Percentiles rank a stretch among this genome's conserved stretches.
phyloP scores from a whole-genome alignment of 2,888 invertebrate genomes.

The Chouioia cunea region DNA sequence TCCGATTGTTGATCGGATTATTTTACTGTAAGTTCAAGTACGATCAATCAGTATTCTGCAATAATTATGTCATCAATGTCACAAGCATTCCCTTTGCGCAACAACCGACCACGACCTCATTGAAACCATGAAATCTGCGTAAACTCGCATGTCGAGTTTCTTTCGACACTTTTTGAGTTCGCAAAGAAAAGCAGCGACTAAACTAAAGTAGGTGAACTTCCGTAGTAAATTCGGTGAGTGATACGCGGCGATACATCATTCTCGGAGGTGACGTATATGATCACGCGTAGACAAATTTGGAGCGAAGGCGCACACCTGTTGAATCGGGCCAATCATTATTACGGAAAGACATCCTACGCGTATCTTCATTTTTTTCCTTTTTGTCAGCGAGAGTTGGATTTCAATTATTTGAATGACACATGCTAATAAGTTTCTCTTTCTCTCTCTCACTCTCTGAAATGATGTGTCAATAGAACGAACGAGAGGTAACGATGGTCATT shows the following conservation, averaged over 20 bases:
- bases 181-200: constrained; percentile 9
- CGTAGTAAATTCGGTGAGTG: constrained; percentile 4
- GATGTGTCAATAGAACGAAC: no score
- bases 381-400: background rate
- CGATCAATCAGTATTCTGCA: no score
- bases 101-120: background rate
- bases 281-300: constrained; percentile 27
- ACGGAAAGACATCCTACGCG: constrained; percentile 17
- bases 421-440: constrained; percentile 24
- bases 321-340: constrained; percentile 9
- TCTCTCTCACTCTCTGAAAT: no score
- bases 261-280: constrained; percentile 5
- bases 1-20: no score
- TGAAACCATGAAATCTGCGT: background rate
- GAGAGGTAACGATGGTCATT: no score
- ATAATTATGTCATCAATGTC: no score
- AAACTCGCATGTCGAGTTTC: constrained; percentile 5
- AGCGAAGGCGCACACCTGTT: constrained; percentile 35
- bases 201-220: constrained; percentile 22
- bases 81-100: background rate
- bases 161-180: constrained; percentile 18
- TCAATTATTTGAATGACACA: background rate
- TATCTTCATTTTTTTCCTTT: background rate
- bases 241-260: background rate
- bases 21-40: no score